These are phyloP conservation scores for Morpho achilles DNA, from an alignment of 2,888 invertebrate species.

Conservation along the genomic window DNA sequence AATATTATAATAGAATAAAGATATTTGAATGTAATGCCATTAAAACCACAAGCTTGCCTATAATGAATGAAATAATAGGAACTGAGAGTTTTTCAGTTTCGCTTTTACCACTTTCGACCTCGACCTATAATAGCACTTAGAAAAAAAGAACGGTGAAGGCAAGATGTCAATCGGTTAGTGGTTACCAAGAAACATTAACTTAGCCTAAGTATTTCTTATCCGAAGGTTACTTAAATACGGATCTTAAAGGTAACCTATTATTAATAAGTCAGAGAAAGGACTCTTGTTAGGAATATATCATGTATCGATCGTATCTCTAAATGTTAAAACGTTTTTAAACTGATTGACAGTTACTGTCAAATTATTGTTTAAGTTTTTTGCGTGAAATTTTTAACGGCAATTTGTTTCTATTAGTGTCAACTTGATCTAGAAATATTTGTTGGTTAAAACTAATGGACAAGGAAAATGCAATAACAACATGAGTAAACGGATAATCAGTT, in stretches of 20 bases:
- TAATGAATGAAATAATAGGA: slow-evolving; percentile 17
- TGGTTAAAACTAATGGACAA: slow-evolving; percentile 2
- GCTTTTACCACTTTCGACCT: slow-evolving; percentile 22
- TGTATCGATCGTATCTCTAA: slow-evolving; percentile 10
- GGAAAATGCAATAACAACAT: background rate
- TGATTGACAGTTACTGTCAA: slow-evolving; percentile 16
- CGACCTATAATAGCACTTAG: slow-evolving; percentile 22
- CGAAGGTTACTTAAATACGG: slow-evolving; percentile 24
- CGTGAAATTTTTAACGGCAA: background rate
- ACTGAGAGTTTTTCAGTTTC: slow-evolving; percentile 16
- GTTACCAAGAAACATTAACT: slow-evolving; percentile 23
- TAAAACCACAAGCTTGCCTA: slow-evolving; percentile 7
- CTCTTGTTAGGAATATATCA: slow-evolving; percentile 8
- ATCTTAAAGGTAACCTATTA: slow-evolving; percentile 7
- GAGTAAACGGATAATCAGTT: too few species aligned
- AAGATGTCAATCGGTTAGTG: slow-evolving; percentile 26
- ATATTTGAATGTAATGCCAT: slow-evolving; percentile 7
- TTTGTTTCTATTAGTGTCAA: slow-evolving; percentile 4
- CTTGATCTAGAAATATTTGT: slow-evolving; percentile 1
- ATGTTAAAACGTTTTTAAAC: slow-evolving; percentile 12
- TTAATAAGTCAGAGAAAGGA: slow-evolving; percentile 14
- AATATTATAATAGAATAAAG: background rate
- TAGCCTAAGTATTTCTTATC: slow-evolving; percentile 14
- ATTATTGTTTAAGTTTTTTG: slow-evolving; percentile 10
- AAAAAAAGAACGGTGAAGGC: slow-evolving; percentile 26